Evolutionary conservation across 2,113 vertebrate genomes (phyloP), one percentile per base, ranked within the genome.

Genomic region (Dinomys branickii): DNA sequence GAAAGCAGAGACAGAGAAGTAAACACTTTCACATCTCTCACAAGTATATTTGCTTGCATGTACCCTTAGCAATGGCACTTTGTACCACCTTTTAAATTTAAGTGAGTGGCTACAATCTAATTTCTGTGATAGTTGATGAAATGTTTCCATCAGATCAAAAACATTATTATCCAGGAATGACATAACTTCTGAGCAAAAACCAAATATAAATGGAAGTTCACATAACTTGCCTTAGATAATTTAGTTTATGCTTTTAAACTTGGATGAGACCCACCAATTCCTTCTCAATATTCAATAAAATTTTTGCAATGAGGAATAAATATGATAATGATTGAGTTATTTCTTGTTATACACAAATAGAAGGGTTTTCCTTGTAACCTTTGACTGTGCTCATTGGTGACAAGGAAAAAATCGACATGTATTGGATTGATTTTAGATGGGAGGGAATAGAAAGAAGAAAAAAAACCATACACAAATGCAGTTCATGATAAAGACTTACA

Each of bases 341-440:
- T 91, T 14, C 65, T 97, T 94, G 38, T 85, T 92, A 95, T 54
- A n/a, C 8, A 50, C 5, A 28, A 84, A 50, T 77, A 94, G 83
- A 96, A 17, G 38, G 1, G 9, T 85, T 88, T 95, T 82, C 56
- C 85, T 95, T 91, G 47, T 58, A 77, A 98, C 91, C 97, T 97
- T 97, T 97, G 95, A 88, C 97, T 97, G 93, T 97, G 90, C 88
- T 98, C 97, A 97, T 98, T 98, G 97, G 83, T 97, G 98, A 97
- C 95, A 97, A 97, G 98, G 94, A 96, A 96, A 97, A 77, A 98
- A 97, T 98, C 96, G 96, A 97, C 97, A 87, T 65, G 75, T 97
- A 88, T 77, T 97, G 97, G 93, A 80, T 84, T 80, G n/a, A 33
- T 59, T 92, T 96, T 97, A 96, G 78, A 95, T 97, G 63, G 83